Base-by-base conservation (phyloP, 2,888 invertebrate genomes). In the Lochmaea crataegi region DNA sequence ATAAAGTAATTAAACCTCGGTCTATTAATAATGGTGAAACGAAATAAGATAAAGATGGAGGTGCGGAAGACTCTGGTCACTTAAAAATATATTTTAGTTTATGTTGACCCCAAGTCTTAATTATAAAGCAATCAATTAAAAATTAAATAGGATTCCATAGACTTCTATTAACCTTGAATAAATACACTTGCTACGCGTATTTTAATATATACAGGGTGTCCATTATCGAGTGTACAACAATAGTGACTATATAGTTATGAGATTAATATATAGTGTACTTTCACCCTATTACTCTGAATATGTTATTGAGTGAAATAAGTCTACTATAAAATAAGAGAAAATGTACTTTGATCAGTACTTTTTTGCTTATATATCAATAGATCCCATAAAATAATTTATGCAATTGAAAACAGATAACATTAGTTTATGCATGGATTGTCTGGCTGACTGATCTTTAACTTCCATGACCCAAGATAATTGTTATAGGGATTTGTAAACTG, bases 401-500 rank as follows among this genome's bases (percentile, higher is more conserved):
- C 14, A 38, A 61, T 12, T 22, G 63, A 45, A 45, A 64, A 64
- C 63, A 64, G 38, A 41, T 41, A 22, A 61, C 4, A 42, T 61
- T 64, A 18, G 11, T 41, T 38, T 57, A 16, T 66, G 57, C 56
- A 57, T 66, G 66, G 41, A 32, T 53, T 16, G 65, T 38, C 66
- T 57, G 38, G 22, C 56, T 66, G 66, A 66, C 57, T 66, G 66
- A 65, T 22, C 41, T 41, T 41, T 11, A 63, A 63, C 61, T 16
- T 60, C 61, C 41, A 11, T 63, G 42, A 63, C 61, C 61, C 41
- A 12, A 63, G 61, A 63, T 63, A 63, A 42, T 14, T 60, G 7
- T 60, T 60, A 60, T 60, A 16, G 42, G 42, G 42, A 63, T 63
- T 11, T 63, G 38, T 63, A 41, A 63, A 38, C 9, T 63, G 42